Evolutionary conservation across 2,888 invertebrate genomes (phyloP).

Genomic region (Synanthedon andrenaeformis): DNA sequence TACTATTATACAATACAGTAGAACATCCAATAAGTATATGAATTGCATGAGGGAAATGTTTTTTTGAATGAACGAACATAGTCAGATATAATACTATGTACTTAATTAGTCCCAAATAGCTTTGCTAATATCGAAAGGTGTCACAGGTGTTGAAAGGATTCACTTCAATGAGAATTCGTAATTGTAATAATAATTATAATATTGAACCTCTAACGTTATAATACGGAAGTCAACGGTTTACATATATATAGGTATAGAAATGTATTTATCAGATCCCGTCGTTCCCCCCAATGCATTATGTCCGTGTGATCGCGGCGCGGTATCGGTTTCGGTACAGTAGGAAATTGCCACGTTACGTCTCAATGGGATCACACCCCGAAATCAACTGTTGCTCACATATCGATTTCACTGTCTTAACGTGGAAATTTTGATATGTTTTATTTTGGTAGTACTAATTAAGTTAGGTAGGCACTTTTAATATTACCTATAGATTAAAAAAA

Average conservation of each 20-base stretch:
- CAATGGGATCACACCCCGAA: constrained; percentile 30
- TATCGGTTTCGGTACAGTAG: constrained; percentile 20
- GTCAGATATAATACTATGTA: no score
- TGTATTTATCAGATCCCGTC: constrained; percentile 9
- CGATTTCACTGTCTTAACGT: constrained; percentile 13
- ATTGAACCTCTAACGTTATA: background rate
- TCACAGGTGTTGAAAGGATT: no score
- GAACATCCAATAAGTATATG: no score
- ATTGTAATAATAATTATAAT: background rate
- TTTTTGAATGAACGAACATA: no score
- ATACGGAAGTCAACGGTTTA: background rate
- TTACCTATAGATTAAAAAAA: no score
- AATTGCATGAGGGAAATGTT: no score
- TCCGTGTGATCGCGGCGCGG: constrained; percentile 12
- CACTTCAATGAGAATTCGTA: no score
- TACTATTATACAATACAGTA: no score
- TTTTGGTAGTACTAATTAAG: background rate
- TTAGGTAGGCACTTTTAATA: no score
- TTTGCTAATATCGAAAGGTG: no score
- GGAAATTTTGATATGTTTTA: background rate
- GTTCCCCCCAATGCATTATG: constrained; percentile 15
- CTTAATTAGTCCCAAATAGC: no score
- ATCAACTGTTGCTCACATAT: constrained; percentile 40
- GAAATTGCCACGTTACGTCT: constrained; percentile 42
- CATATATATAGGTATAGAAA: background rate